A percentile compares a stretch with the other conserved stretches of the same genome.
Evolutionary conservation across 2,888 invertebrate species (phyloP).

Genomic region (Rutpela maculata): DNA sequence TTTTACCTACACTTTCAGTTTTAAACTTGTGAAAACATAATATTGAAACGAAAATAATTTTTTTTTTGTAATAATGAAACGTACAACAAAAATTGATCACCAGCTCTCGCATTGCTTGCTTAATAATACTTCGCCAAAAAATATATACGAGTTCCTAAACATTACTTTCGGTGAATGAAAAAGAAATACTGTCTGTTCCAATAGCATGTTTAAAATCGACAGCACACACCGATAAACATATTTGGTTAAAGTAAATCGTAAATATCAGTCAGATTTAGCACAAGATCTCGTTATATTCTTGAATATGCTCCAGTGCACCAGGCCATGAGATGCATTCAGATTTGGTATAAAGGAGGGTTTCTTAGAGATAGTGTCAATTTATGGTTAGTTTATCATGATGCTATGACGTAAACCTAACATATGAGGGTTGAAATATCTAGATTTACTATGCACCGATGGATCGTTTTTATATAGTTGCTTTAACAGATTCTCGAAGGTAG

Average conservation of each 20-base stretch:
- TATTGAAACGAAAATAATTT: too few species aligned
- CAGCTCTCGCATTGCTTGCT: too few species aligned
- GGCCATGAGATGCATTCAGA: slow-evolving; percentile 19
- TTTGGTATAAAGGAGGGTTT: slow-evolving; percentile 15
- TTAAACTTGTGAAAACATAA: too few species aligned
- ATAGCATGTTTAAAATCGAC: neutral
- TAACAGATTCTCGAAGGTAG: neutral
- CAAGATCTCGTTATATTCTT: slow-evolving; percentile 11
- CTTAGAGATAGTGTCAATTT: slow-evolving; percentile 25
- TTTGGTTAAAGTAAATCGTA: neutral
- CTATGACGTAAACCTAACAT: slow-evolving; percentile 14
- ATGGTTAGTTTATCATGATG: slow-evolving; percentile 25
- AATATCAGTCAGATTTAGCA: neutral
- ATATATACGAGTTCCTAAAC: too few species aligned
- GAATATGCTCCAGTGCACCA: slow-evolving; percentile 18
- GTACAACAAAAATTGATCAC: too few species aligned
- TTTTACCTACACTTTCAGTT: too few species aligned
- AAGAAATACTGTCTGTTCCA: too few species aligned
- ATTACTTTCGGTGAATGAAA: too few species aligned
- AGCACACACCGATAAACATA: neutral
- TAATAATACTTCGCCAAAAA: too few species aligned
- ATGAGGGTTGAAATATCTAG: slow-evolving; percentile 2
- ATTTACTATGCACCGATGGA: neutral
- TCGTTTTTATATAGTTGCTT: neutral
- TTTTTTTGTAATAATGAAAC: too few species aligned